Evolutionary conservation across 53 echinoderm and acorn worm species (phyloP), one percentile per base, ranked within the genome.

Genomic region (Holothuria leucospilota): DNA sequence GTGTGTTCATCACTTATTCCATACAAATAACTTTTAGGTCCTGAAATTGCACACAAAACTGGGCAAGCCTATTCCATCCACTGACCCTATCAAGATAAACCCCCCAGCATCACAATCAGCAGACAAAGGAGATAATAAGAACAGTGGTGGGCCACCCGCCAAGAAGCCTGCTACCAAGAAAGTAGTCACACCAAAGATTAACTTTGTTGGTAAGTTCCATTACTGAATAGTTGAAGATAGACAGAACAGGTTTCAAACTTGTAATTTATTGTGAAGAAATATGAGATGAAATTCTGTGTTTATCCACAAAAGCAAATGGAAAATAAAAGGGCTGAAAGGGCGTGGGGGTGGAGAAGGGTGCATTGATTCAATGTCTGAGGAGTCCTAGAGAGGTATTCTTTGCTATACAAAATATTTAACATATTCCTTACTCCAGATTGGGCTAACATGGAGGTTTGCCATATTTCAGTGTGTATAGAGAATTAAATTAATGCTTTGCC

Each of bases 1-100:
- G 56, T 15, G 56, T 16, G 18, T 56, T 56, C 15, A 56, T 16
- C 18, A 56, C 15, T 56, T 56, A 15, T 1, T 16, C 18, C 8
- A 1, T 56, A 16, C 56, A 18, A 16, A 56, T 56, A 0, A 56
- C 5, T 56, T 56, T 56, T 78, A 99, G 99, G 99, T 99, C 9
- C 80, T 95, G n/a, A 99, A 99, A 73, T 87, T 99, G 4, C 95
- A 99, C 86, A 99, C 99, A 84, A 99, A 95, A 74, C 89, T 99
- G 26, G 99, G 99, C 13, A 99, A 99, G 69, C 99, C 95, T 51
- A 99, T 99, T 88, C 99, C 99, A 29, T 99, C 99, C 14, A 88
- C 99, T 12, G 99, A 99, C 63, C 99, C 99, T 10, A 90, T 99
- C 66, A 93, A 93, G 87, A 84, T 94, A 16, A 92, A 89, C 30